Conservation (phyloP, 2,888 invertebrate genomes). For the Gandaritis pyraliata region DNA sequence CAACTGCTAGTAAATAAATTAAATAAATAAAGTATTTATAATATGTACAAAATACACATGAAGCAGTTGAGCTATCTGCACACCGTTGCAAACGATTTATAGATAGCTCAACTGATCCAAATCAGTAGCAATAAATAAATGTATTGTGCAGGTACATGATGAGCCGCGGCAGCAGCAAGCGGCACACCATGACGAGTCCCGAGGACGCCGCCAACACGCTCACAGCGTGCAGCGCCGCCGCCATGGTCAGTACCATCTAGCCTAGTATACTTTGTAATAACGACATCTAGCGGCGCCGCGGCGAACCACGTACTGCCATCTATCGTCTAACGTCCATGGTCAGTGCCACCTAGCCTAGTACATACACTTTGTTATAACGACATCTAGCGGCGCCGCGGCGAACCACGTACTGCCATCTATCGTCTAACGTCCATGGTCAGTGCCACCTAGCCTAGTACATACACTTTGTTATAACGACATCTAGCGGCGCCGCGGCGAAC, state of each 20-base stretch:
- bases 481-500: neutral
- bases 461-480: conserved; percentile 6
- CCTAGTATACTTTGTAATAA: neutral
- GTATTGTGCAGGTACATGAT: conserved; percentile 87
- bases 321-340: too few species aligned
- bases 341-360: conserved; percentile 25
- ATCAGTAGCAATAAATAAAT: too few species aligned
- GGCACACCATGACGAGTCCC: conserved; percentile 91
- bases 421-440: conserved; percentile 79
- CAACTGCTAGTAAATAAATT: too few species aligned
- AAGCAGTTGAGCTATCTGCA: too few species aligned
- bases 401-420: neutral
- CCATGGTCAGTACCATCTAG: conserved; percentile 63
- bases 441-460: conserved; percentile 2
- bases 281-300: neutral
- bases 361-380: conserved; percentile 1
- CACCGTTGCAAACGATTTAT: too few species aligned
- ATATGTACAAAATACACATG: too few species aligned
- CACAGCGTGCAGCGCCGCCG: conserved; percentile 56
- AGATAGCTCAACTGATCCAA: too few species aligned
- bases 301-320: neutral
- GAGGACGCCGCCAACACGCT: conserved; percentile 84
- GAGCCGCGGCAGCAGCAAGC: conserved; percentile 88
- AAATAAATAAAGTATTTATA: too few species aligned
- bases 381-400: neutral